These are phyloP conservation scores for Platycheirus albimanus DNA, from an alignment of 2,888 invertebrate species.

Conservation along the genomic window DNA sequence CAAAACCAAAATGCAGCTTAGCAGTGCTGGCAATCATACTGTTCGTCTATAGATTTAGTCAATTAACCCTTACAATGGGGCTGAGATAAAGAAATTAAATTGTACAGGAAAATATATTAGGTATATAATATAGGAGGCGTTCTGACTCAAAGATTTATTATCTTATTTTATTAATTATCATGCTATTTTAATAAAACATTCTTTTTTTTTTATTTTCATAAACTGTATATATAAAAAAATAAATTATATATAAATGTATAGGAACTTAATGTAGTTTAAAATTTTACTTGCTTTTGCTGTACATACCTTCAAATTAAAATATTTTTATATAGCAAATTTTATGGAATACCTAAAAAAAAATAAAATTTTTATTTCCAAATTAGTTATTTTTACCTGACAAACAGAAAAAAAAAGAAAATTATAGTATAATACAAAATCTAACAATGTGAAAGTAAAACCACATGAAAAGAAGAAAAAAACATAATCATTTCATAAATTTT, in stretches of 20 bases:
- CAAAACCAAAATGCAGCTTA: conserved; percentile 46
- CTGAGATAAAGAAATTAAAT: conserved; percentile 61
- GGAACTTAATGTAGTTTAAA: conserved; percentile 21
- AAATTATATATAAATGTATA: conserved; percentile 13
- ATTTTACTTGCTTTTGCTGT: conserved; percentile 50
- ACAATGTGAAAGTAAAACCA: conserved; percentile 3
- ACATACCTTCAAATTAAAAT: conserved; percentile 60
- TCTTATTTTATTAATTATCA: neutral
- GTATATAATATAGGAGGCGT: neutral
- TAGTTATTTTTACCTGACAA: conserved; percentile 16
- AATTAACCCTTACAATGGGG: conserved; percentile 52
- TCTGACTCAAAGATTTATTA: neutral
- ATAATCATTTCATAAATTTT: conserved; percentile 58
- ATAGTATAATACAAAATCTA: neutral
- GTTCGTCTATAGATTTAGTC: conserved; percentile 61
- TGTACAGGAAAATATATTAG: conserved; percentile 56
- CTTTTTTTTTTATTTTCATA: too few species aligned
- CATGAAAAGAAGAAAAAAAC: conserved; percentile 19
- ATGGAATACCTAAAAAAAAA: neutral
- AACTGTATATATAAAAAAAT: conserved; percentile 36
- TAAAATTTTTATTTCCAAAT: conserved; percentile 20
- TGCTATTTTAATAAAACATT: neutral
- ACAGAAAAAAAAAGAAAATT: conserved; percentile 15
- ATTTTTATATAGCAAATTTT: conserved; percentile 56
- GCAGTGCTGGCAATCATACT: conserved; percentile 51